Evolutionary conservation across 2,797 vertebrate species (phyloP).

Genomic region (Etheostoma nigrum): DNA sequence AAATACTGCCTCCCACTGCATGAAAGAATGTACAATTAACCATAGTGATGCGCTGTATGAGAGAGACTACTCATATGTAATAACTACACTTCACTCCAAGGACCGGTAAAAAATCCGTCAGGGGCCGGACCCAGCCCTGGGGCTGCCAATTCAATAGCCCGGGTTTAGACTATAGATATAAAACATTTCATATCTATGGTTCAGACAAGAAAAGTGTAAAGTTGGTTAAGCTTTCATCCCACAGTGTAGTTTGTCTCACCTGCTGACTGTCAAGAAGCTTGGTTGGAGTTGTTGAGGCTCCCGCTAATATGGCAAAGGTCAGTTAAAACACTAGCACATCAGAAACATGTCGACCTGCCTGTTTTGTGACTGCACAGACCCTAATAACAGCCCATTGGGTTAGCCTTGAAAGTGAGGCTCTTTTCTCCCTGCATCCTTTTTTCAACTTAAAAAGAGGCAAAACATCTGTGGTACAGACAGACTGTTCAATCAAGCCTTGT

Average conservation of each 20-base stretch:
- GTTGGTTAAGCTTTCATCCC: conserved; percentile 54
- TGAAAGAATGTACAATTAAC: too few species aligned
- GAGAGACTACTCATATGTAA: too few species aligned
- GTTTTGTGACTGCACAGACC: conserved; percentile 46
- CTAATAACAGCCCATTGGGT: conserved; percentile 52
- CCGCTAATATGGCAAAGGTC: conserved; percentile 57
- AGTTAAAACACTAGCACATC: conserved; percentile 52
- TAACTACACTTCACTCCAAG: too few species aligned
- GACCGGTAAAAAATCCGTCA: too few species aligned
- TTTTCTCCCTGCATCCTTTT: conserved; percentile 57
- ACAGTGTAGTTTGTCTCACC: conserved; percentile 21
- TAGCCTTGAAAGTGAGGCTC: conserved; percentile 64
- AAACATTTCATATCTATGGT: too few species aligned
- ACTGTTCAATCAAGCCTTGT: conserved; percentile 71
- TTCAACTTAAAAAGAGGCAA: conserved; percentile 52
- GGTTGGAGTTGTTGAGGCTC: conserved; percentile 21
- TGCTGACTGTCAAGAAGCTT: conserved; percentile 53
- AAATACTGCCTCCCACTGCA: too few species aligned
- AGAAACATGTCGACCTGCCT: conserved; percentile 46
- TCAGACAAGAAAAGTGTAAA: conserved; percentile 33
- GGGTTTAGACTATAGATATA: conserved; percentile 5
- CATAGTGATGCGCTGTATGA: too few species aligned
- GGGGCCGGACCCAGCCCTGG: too few species aligned
- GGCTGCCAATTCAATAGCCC: too few species aligned
- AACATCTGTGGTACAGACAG: conserved; percentile 71